Conservation (phyloP, 1,140 invertebrate species). For the Leptopilina boulardi region DNA sequence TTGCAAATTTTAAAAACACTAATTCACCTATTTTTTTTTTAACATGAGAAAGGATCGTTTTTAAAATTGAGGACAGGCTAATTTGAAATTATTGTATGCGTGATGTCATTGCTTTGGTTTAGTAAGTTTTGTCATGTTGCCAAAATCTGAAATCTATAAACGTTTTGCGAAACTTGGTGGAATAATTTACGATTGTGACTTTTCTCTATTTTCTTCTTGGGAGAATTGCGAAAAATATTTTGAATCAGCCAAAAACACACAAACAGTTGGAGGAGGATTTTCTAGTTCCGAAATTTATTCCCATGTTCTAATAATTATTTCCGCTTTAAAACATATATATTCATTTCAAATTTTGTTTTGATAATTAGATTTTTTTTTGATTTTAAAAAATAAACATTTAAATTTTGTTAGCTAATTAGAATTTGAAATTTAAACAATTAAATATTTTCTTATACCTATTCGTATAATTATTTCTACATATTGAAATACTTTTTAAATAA, state of each 20-base stretch:
- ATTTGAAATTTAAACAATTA: no score
- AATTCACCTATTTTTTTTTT: not conserved
- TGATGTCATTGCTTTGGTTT: slow-evolving; percentile 21
- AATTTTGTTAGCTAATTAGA: no score
- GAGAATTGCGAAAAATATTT: not conserved
- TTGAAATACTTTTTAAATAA: no score
- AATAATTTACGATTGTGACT: slow-evolving; percentile 17
- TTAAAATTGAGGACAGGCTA: slow-evolving; percentile 22
- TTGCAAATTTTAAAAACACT: no score
- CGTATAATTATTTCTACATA: no score
- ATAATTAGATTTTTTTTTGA: no score
- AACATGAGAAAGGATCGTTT: not conserved
- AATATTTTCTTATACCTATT: no score
- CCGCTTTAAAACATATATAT: no score
- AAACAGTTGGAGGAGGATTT: not conserved
- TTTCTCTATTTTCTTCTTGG: not conserved
- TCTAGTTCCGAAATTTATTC: not conserved
- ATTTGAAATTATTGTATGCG: slow-evolving; percentile 13
- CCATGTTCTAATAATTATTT: not conserved
- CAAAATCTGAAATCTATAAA: slow-evolving; percentile 25
- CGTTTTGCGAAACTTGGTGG: slow-evolving; percentile 2
- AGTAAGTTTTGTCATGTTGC: slow-evolving; percentile 12
- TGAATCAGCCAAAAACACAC: not conserved
- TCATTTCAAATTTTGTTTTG: no score
- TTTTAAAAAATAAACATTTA: no score